Evolutionary conservation across 2,113 vertebrate genomes (phyloP).

Genomic region (Nycticorax nycticorax): DNA sequence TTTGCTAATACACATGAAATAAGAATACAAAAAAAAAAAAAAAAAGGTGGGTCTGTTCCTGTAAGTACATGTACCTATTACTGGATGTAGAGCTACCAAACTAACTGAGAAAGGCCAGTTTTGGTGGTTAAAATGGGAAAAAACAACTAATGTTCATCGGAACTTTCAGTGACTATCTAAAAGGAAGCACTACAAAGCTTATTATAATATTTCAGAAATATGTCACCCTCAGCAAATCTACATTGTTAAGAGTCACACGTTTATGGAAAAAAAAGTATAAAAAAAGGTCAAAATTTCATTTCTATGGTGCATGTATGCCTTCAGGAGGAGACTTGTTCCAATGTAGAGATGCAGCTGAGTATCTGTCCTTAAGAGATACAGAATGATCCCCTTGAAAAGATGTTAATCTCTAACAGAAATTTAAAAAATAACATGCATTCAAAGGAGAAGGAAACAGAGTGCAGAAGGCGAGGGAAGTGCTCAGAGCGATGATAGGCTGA

Average conservation of each 20-base stretch:
- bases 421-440: not conserved
- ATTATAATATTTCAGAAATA: not conserved
- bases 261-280: not conserved
- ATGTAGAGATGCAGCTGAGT: not conserved
- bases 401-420: not conserved
- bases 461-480: not conserved
- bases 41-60: not conserved
- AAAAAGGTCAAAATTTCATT: not conserved
- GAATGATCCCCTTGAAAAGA: not conserved
- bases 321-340: not conserved
- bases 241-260: not conserved
- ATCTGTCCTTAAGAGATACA: not conserved
- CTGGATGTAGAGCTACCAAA: not conserved
- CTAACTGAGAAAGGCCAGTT: not conserved
- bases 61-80: not conserved
- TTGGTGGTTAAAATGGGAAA: not conserved
- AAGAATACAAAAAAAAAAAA: not conserved
- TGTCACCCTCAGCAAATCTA: not conserved
- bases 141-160: not conserved
- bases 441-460: not conserved
- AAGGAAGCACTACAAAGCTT: not conserved
- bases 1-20: not conserved
- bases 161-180: not conserved
- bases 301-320: not conserved
- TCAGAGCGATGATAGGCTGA: not conserved